Evolutionary conservation across 2,888 invertebrate genomes (phyloP), one percentile per base, ranked within the genome.

Genomic region (Cyrtodaria siliqua): DNA sequence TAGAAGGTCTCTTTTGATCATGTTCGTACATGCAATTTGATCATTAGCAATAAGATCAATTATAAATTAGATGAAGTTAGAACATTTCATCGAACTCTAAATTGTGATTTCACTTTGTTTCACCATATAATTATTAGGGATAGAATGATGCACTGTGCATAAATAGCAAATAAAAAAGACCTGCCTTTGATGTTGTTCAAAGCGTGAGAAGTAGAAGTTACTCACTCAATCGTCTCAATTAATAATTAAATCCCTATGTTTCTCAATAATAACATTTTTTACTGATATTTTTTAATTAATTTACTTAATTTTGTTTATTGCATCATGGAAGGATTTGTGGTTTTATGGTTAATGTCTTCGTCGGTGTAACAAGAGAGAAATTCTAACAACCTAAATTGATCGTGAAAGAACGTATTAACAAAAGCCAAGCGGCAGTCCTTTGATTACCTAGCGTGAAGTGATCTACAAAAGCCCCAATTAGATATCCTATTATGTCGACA

Each of bases 391-490:
- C n/a, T 44, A 61, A 38, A 61, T 69, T 69, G 69, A 69, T 69
- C 55, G 24, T 55, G 33, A 53, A 38, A 62, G 62, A 63, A 63
- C 42, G 63, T 63, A 53, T 63, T 63, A 53, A 55, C 27, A 55
- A 53, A 40, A 27, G 27, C 53, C 26, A 29, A 53, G 53, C 64
- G 66, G 66, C 67, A 38, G 23, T n/a, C 61, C 76, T 80, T 80
- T 80, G 79, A 80, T 80, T 52, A 66, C 29, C 49, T 49, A 42
- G 75, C 75, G 72, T 75, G 61, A 64, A 72, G 26, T 68, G 63
- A 76, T 72, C 57, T 66, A 71, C 75, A 80, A 76, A 64, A 69
- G 69, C 64, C 62, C n/a, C 68, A 75, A 79, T 79, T 79, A 75
- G 63, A 68, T 67, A 59, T 79, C 73, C 66, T 68, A 70, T 71